Percentiles rank a stretch among this genome's conserved stretches.
These are phyloP conservation scores for Pelobates cultripes DNA, from an alignment of 2,797 vertebrate species.

Conservation along the genomic window DNA sequence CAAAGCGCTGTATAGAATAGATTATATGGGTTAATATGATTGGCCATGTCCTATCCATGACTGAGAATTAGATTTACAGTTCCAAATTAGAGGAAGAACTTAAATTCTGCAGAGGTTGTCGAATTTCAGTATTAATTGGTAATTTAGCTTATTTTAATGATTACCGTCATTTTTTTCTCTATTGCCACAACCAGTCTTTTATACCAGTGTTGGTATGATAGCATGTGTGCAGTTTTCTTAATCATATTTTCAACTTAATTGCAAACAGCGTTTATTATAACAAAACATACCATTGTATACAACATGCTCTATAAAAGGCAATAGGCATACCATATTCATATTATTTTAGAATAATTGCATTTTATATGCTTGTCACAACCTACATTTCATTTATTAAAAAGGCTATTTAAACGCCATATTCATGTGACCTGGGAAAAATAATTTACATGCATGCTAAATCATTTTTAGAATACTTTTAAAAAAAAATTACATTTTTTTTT, in stretches of 20 bases:
- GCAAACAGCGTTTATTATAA: background rate
- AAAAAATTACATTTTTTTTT: background rate
- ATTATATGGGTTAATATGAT: conserved; percentile 14
- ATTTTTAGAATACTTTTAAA: background rate
- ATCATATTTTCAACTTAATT: conserved; percentile 14
- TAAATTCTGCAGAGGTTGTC: conserved; percentile 6
- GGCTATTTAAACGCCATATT: conserved; percentile 14
- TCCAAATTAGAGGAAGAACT: conserved; percentile 17
- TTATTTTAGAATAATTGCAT: background rate
- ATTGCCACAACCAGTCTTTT: background rate
- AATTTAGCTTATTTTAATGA: conserved; percentile 10
- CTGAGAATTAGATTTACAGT: conserved; percentile 11
- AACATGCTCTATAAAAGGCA: background rate
- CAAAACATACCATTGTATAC: background rate
- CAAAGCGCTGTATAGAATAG: conserved; percentile 30
- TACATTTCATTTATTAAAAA: conserved; percentile 40
- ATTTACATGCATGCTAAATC: background rate
- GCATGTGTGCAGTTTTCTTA: background rate
- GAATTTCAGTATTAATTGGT: background rate
- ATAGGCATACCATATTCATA: background rate
- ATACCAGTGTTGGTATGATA: background rate
- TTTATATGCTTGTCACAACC: conserved; percentile 37
- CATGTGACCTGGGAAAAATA: background rate
- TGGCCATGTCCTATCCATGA: background rate
- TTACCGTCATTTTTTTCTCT: conserved; percentile 3